Conservation (phyloP, 1,140 invertebrate genomes). For the Aphidius ervi region DNA sequence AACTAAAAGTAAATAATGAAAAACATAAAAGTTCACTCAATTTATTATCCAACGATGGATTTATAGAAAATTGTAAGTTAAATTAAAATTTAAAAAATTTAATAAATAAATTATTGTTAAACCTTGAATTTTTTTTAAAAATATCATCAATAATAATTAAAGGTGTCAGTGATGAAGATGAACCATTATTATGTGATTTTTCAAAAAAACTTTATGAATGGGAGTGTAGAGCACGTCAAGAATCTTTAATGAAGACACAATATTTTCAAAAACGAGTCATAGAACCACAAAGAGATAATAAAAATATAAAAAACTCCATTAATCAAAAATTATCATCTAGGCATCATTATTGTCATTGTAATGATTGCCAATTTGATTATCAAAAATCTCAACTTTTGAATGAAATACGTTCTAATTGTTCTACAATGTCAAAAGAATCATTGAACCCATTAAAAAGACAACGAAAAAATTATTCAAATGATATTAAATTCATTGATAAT, state of each 20-base stretch:
- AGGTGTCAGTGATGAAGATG: constrained; percentile 11
- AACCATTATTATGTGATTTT: constrained; percentile 12
- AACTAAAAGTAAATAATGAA: not conserved
- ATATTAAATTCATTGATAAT: not conserved
- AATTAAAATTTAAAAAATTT: constrained; percentile 1
- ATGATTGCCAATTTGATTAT: too few relatives aligned
- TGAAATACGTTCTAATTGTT: too few relatives aligned
- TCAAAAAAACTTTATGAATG: constrained; percentile 16
- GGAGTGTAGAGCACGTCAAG: constrained; percentile 15
- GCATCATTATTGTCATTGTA: too few relatives aligned
- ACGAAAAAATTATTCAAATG: not conserved
- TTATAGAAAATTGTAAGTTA: not conserved
- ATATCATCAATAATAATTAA: constrained; percentile 15
- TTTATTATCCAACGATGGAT: constrained; percentile 1
- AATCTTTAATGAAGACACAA: constrained; percentile 16
- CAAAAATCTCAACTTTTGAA: too few relatives aligned
- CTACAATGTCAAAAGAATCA: too few relatives aligned
- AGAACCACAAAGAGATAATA: too few relatives aligned
- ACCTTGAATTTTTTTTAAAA: not conserved
- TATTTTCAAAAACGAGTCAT: not conserved
- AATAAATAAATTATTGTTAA: not conserved
- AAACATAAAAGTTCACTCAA: constrained; percentile 1
- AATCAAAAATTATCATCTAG: too few relatives aligned
- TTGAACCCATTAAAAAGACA: not conserved
- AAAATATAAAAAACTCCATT: too few relatives aligned